Conservation (phyloP, 2,113 vertebrate species). For the Cnemophilus loriae region DNA sequence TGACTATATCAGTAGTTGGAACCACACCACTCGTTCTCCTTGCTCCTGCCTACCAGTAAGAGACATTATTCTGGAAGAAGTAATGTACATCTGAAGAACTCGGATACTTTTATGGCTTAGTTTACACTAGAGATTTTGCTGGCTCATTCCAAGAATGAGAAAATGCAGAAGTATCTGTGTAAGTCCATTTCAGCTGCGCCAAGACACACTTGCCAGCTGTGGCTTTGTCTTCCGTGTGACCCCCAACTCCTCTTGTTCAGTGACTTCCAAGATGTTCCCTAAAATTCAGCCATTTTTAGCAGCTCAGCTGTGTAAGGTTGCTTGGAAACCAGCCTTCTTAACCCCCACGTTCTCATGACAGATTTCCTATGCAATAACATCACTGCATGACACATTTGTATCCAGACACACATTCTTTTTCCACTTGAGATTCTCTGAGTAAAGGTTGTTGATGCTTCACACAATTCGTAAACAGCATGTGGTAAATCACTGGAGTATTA, state of each 20-base stretch:
- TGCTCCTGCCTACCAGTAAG: background rate
- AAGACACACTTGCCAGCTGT: background rate
- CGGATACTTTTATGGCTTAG: background rate
- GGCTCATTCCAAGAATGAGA: background rate
- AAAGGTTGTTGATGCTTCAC: conserved; percentile 22
- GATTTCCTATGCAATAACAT: conserved; percentile 48
- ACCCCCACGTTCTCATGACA: conserved; percentile 43
- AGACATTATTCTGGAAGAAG: background rate
- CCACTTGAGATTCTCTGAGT: conserved; percentile 45
- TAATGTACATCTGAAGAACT: background rate
- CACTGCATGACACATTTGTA: conserved; percentile 52
- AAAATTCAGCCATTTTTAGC: conserved; percentile 41
- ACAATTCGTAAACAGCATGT: background rate
- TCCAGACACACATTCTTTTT: background rate
- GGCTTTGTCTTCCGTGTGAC: background rate
- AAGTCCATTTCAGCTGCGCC: background rate
- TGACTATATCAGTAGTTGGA: rapidly evolving
- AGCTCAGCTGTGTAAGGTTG: conserved; percentile 56
- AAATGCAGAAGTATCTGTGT: background rate
- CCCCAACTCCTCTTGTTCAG: background rate
- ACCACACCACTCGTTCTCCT: background rate
- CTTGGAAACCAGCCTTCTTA: conserved; percentile 56
- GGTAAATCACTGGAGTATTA: conserved; percentile 38
- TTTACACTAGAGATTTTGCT: background rate
- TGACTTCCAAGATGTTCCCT: conserved; percentile 2